Percentiles rank a stretch among this genome's conserved stretches.
These are phyloP conservation scores for Aleiodes leptofemur DNA, from an alignment of 2,888 invertebrate species.

Conservation along the genomic window DNA sequence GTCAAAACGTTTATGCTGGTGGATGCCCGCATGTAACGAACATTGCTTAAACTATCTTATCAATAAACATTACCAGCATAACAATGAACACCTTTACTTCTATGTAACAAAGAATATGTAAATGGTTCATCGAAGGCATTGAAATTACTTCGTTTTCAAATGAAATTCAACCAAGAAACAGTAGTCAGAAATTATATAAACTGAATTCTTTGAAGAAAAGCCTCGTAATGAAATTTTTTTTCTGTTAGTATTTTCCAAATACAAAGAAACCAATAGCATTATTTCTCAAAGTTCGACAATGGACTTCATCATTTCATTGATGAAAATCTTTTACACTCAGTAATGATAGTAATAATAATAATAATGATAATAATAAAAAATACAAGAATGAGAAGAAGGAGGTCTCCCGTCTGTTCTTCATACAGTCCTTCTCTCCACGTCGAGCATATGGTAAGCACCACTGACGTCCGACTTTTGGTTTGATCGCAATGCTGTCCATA, in stretches of 20 bases:
- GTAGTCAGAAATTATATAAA: not conserved
- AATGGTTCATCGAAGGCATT: not conserved
- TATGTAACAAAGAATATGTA: not conserved
- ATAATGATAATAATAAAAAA: not conserved
- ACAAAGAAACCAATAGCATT: not conserved
- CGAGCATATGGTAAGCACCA: slow-evolving; percentile 58
- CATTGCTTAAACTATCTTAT: slow-evolving; percentile 65
- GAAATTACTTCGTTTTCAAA: slow-evolving; percentile 36
- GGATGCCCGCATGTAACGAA: slow-evolving; percentile 53
- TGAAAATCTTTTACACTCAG: slow-evolving; percentile 4
- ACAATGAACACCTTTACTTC: slow-evolving; percentile 18
- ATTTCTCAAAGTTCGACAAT: not conserved
- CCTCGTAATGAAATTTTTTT: not conserved
- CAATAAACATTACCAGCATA: slow-evolving; percentile 72
- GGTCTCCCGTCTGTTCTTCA: slow-evolving; percentile 48
- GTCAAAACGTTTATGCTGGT: slow-evolving; percentile 39
- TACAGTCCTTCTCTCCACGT: slow-evolving; percentile 14
- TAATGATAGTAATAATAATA: not conserved
- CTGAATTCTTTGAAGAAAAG: not conserved
- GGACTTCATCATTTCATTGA: slow-evolving; percentile 20
- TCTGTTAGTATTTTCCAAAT: not conserved
- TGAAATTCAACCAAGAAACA: slow-evolving; percentile 18
- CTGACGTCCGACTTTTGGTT: slow-evolving; percentile 58
- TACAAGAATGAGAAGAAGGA: slow-evolving; percentile 35
- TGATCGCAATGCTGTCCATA: slow-evolving; percentile 68